Evolutionary conservation across 2,888 invertebrate species (phyloP).

Genomic region (Eledone cirrhosa): DNA sequence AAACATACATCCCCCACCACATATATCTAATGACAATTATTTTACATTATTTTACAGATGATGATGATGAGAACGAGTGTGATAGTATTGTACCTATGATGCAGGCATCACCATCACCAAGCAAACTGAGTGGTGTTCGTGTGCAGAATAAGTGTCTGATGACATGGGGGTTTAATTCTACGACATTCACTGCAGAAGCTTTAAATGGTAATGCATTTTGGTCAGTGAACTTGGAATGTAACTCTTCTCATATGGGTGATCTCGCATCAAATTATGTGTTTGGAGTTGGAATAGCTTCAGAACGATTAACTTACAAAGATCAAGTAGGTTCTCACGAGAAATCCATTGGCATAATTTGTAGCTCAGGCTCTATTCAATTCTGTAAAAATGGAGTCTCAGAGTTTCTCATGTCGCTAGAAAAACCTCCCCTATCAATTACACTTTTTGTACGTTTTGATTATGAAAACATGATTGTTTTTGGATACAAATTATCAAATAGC

Average conservation of each 20-base stretch:
- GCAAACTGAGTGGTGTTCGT: slow-evolving; percentile 43
- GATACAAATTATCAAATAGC: slow-evolving; percentile 52
- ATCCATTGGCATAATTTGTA: slow-evolving; percentile 58
- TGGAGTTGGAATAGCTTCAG: slow-evolving; percentile 58
- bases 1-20: no score
- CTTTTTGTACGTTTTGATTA: slow-evolving; percentile 50
- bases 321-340: slow-evolving; percentile 55
- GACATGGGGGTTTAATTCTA: slow-evolving; percentile 63
- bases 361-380: slow-evolving; percentile 50
- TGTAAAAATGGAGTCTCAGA: slow-evolving; percentile 53
- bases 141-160: slow-evolving; percentile 58
- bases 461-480: slow-evolving; percentile 48
- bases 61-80: slow-evolving; percentile 44
- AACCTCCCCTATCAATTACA: slow-evolving; percentile 57
- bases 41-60: slow-evolving; percentile 39
- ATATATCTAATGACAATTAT: not conserved
- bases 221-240: slow-evolving; percentile 59
- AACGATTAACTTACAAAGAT: slow-evolving; percentile 54
- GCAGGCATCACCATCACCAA: slow-evolving; percentile 48
- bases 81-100: slow-evolving; percentile 51
- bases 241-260: slow-evolving; percentile 56
- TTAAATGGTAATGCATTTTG: slow-evolving; percentile 49
- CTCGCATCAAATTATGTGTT: slow-evolving; percentile 59
- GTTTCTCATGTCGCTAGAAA: slow-evolving; percentile 50
- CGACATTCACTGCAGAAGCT: slow-evolving; percentile 60